Evolutionary conservation across 2,888 invertebrate genomes (phyloP).

Genomic region (Erebia palarica): DNA sequence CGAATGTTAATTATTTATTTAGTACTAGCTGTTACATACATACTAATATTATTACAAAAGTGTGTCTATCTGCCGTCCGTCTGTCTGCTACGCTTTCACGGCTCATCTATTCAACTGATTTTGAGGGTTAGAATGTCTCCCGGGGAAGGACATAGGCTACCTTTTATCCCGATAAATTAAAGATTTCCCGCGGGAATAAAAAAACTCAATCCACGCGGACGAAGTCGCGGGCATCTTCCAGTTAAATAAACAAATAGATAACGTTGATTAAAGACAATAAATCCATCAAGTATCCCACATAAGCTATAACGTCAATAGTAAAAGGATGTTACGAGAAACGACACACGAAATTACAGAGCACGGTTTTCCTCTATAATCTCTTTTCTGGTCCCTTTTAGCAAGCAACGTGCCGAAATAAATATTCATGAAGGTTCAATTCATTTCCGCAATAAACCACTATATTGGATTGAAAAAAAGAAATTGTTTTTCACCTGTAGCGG

Average conservation of each 20-base stretch:
- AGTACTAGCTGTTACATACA: too few relatives aligned
- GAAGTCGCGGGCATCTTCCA: too few relatives aligned
- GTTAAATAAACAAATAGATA: neutral
- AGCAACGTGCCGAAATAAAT: conserved; percentile 20
- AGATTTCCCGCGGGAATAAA: too few relatives aligned
- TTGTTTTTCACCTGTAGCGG: neutral
- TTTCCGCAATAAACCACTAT: conserved; percentile 7
- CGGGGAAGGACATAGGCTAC: too few relatives aligned
- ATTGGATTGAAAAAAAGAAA: neutral
- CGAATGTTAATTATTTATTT: too few relatives aligned
- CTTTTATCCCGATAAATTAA: too few relatives aligned
- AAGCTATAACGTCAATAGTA: neutral
- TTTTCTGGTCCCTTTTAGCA: conserved; percentile 24
- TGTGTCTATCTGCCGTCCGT: too few relatives aligned
- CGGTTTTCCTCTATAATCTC: conserved; percentile 12
- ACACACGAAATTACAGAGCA: conserved; percentile 1
- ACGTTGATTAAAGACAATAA: neutral
- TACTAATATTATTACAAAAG: too few relatives aligned
- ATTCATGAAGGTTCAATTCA: conserved; percentile 27
- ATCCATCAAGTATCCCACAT: neutral
- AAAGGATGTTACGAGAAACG: neutral
- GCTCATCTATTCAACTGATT: too few relatives aligned
- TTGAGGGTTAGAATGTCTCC: too few relatives aligned
- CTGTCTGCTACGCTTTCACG: too few relatives aligned
- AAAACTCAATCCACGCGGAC: too few relatives aligned